Evolutionary conservation across 2,797 vertebrate genomes (phyloP).

Genomic region (Heliangelus exortis): DNA sequence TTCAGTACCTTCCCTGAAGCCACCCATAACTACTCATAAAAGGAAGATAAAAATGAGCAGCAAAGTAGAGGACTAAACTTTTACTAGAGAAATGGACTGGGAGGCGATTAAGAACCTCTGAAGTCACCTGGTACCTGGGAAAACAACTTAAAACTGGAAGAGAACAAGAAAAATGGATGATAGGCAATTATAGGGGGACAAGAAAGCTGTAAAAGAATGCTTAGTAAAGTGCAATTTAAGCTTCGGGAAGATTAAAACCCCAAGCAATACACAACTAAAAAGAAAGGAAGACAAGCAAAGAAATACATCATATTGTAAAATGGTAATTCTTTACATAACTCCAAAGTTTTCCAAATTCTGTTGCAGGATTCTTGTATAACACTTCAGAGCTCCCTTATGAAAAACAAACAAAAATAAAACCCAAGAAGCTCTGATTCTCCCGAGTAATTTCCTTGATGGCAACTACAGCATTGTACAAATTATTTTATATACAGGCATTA

Average conservation of each 20-base stretch:
- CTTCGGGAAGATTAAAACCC: neutral
- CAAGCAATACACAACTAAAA: neutral
- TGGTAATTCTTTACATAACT: neutral
- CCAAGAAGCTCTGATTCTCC: neutral
- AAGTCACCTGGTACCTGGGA: neutral
- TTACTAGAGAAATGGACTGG: neutral
- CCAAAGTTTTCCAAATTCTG: neutral
- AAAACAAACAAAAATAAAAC: neutral
- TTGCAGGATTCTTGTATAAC: neutral
- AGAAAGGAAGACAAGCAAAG: neutral
- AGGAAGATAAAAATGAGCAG: neutral
- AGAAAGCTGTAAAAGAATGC: neutral
- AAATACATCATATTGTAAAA: neutral
- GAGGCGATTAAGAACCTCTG: neutral
- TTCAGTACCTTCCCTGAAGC: neutral
- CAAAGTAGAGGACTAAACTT: neutral
- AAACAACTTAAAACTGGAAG: conserved; percentile 19
- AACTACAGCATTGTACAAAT: neutral
- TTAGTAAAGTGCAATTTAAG: neutral
- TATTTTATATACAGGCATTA: neutral
- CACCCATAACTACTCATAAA: neutral
- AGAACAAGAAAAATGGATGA: neutral
- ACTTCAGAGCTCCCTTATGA: neutral
- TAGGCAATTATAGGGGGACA: neutral
- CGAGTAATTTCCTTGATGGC: neutral